Base-by-base conservation (phyloP, 30 jellyfish, hydroid and myxozoan genomes). In the Pelagia noctiluca region DNA sequence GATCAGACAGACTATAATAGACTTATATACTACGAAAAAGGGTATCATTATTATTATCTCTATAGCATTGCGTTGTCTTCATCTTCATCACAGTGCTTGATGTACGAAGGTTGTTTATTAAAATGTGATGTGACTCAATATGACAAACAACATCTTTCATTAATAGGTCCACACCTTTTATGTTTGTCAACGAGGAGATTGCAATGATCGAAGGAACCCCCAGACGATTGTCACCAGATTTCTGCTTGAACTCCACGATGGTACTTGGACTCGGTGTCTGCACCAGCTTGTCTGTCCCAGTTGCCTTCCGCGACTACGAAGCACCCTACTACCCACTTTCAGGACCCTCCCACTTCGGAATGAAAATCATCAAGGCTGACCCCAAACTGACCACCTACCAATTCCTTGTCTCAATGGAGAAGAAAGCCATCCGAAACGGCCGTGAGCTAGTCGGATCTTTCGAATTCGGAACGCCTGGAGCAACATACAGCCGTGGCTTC, bases 241-340 rank as follows among this genome's bases (percentile, higher is more conserved):
- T 84, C 89, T 95, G 99, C 71, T 29, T 95, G 89, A 95, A 89
- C 75, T 89, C 97, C 36, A 89, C 71, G 82, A 74, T 80, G 78
- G 90, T 95, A 71, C 32, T 76, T 2, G 99, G 99, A 0, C 84
- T 90, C 68, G 99, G 99, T 3, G 19, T 95, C 78, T 95, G 99
- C 97, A 95, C 97, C 71, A 83, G 89, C 83, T 34, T 95, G 87
- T 80, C 97, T 18, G 78, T 89, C n/a, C 99, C 99, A 22, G 88
- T 95, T 49, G 96, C 99, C 0, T 95, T 80, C 92, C 94, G 99
- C 67, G 97, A 95, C 62, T 95, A 88, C 88, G 99, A 95, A 57
- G 96, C 99, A 5, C 99, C 99, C 0, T 95, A 76, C 91, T 95
- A 84, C 91, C 99, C 99, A 38, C 80, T 95, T 63, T 95, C 99